Base-by-base conservation (phyloP, 1,140 invertebrate species). In the Bombus sibiricus region DNA sequence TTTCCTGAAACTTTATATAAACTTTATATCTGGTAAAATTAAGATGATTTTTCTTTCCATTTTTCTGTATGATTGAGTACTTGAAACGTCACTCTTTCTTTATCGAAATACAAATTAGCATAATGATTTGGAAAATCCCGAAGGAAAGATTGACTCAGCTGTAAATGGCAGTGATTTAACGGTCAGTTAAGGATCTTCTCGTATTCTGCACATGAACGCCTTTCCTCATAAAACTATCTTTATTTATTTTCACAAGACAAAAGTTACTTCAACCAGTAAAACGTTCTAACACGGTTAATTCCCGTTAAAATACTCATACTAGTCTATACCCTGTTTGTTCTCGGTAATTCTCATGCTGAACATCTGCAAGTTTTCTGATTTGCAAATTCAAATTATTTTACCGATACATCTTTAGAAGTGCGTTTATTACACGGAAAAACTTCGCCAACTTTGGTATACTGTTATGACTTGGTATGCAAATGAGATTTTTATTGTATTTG, bases 101-200 rank as follows among this genome's bases (percentile, higher is more conserved):
- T n/a, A 5, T 43, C 43, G 13, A 43, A 43, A 43, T 22, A 53
- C 47, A 18, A 39, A 34, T 53, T 83, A n/a, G 34, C 39, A 15
- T 28, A 25, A 15, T 66, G 41, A n/a, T 62, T 68, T 47, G 73
- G 81, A n/a, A 77, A 83, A 76, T 43, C 64, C 74, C 34, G 74
- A 77, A 76, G 10, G 81, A 68, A 77, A 37, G 74, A 77, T 76
- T 66, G 72, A 82, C 39, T 82, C 80, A 75, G 71, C 72, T 76
- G 41, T 76, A 76, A 83, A 66, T 47, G 41, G 41, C 37, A 72
- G 28, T 59, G 68, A 76, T 34, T 53, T 66, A 28, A 57, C n/a
- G 39, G 28, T 82, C 71, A 82, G 41, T 41, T 66, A 25, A 28
- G 18, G 34, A 32, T 10, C 41, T 74, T 37, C 80, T 64, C n/a